A percentile compares a stretch with the other conserved stretches of the same genome.
Evolutionary conservation across 2,888 invertebrate species (phyloP).

Genomic region (Polymixis lichenea): DNA sequence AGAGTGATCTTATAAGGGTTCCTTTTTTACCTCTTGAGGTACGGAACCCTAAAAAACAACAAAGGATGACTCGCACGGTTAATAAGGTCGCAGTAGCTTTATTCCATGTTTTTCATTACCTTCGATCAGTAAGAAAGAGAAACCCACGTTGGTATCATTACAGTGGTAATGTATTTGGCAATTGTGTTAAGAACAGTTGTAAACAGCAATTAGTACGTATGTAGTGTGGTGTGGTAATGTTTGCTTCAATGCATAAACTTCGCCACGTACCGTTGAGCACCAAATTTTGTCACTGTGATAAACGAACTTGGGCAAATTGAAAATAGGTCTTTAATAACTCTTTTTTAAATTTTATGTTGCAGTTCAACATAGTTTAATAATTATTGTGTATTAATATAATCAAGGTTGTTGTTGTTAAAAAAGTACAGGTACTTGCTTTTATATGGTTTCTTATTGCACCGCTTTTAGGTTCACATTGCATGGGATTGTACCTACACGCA

Average conservation of each 20-base stretch:
- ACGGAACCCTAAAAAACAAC: no score
- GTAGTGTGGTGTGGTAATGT: conserved; percentile 58
- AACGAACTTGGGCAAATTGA: conserved; percentile 39
- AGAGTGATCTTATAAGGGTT: no score
- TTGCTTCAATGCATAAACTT: conserved; percentile 57
- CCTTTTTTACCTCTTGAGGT: no score
- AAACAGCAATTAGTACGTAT: conserved; percentile 62
- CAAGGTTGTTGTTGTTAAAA: no score
- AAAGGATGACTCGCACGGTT: background rate
- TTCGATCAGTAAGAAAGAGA: conserved; percentile 3
- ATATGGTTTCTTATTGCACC: background rate
- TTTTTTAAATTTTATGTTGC: background rate
- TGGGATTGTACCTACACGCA: background rate
- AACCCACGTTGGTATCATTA: conserved; percentile 19
- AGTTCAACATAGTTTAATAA: background rate
- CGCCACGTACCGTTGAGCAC: conserved; percentile 32
- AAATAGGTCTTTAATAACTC: conserved; percentile 21
- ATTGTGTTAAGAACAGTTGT: conserved; percentile 46
- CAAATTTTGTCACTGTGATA: conserved; percentile 43
- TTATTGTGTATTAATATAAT: no score
- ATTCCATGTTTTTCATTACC: background rate
- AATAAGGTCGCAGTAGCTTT: background rate
- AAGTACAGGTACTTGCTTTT: no score
- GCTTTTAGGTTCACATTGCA: no score
- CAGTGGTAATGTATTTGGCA: conserved; percentile 45